Evolutionary conservation across 2,888 invertebrate species (phyloP).

Genomic region (Nyleta sp.): DNA sequence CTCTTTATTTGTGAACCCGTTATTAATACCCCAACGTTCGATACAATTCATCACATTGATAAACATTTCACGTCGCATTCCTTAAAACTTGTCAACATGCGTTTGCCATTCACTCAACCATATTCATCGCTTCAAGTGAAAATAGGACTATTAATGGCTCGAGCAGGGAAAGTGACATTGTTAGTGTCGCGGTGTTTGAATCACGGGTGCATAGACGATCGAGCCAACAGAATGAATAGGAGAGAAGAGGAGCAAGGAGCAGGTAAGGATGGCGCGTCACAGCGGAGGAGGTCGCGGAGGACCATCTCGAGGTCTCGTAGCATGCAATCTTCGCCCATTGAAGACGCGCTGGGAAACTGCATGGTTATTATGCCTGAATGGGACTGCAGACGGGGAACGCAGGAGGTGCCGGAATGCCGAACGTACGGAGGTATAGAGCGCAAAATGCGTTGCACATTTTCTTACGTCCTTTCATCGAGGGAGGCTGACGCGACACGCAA

Average conservation of each 20-base stretch:
- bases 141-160: too few relatives aligned
- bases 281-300: constrained; percentile 69
- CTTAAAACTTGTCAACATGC: too few relatives aligned
- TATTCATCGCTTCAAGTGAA: too few relatives aligned
- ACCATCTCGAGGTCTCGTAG: constrained; percentile 78
- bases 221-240: constrained; percentile 31
- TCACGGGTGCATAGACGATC: constrained; percentile 42
- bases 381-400: constrained; percentile 72
- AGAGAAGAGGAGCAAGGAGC: constrained; percentile 64
- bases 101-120: too few relatives aligned
- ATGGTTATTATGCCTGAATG: constrained; percentile 82
- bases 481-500: constrained; percentile 18
- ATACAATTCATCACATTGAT: too few relatives aligned
- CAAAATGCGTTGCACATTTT: constrained; percentile 70
- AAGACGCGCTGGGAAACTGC: constrained; percentile 82
- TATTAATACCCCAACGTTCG: too few relatives aligned
- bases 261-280: constrained; percentile 61
- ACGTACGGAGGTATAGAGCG: constrained; percentile 72
- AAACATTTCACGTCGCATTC: too few relatives aligned
- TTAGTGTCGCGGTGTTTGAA: constrained; percentile 21
- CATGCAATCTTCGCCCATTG: constrained; percentile 82
- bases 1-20: too few relatives aligned
- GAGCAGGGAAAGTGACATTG: constrained; percentile 42
- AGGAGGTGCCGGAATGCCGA: constrained; percentile 74
- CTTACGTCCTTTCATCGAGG: constrained; percentile 64